A percentile compares a stretch with the other conserved stretches of the same genome.
Conservation (phyloP, 1,140 invertebrate species). For the Drosophila willistoni region DNA sequence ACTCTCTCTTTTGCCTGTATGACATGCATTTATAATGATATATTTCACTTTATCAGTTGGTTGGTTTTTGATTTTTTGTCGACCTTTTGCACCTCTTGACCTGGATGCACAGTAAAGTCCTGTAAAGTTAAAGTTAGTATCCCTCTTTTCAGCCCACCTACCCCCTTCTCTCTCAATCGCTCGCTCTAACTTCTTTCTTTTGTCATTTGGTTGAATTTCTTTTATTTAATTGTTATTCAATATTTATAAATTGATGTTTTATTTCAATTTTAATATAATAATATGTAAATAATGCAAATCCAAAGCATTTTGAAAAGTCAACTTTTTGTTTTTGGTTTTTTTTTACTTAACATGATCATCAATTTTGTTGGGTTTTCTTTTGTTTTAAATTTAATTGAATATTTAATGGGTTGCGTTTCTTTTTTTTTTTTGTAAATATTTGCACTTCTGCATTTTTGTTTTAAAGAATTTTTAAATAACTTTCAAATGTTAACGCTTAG, state of each 20-base stretch:
- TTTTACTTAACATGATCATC: slow-evolving; percentile 34
- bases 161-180: not conserved
- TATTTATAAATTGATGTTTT: slow-evolving; percentile 19
- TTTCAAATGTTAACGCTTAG: slow-evolving; percentile 51
- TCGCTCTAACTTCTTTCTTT: not conserved
- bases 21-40: too few species aligned
- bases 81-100: too few species aligned
- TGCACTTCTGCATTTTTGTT: slow-evolving; percentile 50
- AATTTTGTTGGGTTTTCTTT: slow-evolving; percentile 19
- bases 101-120: too few species aligned
- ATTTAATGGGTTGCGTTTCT: slow-evolving; percentile 12
- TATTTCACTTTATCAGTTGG: too few species aligned
- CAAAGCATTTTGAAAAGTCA: slow-evolving; percentile 73
- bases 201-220: slow-evolving; percentile 23
- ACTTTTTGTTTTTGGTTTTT: slow-evolving; percentile 32
- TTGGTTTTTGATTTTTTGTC: too few species aligned
- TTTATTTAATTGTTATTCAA: slow-evolving; percentile 53
- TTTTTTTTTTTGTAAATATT: slow-evolving; percentile 68
- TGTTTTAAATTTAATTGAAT: slow-evolving; percentile 19
- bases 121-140: too few species aligned
- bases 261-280: slow-evolving; percentile 47
- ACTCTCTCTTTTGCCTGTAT: too few species aligned
- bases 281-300: slow-evolving; percentile 74
- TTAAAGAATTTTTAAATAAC: slow-evolving; percentile 46
- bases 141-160: too few species aligned